Percentiles rank a stretch among this genome's conserved stretches.
Evolutionary conservation across 2,888 invertebrate species (phyloP).

Genomic region (Leucoma salicis): DNA sequence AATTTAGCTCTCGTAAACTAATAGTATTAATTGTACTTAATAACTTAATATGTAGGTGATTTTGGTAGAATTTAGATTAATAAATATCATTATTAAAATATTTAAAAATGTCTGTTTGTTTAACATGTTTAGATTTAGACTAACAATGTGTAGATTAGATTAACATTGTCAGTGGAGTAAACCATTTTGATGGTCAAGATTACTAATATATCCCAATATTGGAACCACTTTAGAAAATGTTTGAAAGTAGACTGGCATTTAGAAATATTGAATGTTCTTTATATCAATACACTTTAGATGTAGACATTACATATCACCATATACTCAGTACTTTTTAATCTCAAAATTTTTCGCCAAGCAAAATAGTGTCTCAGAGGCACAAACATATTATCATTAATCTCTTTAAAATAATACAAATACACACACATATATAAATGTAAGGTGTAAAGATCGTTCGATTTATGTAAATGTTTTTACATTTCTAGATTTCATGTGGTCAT

Average conservation of each 20-base stretch:
- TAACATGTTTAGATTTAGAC: slow-evolving; percentile 81
- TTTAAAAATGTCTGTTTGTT: slow-evolving; percentile 79
- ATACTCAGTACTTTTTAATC: slow-evolving; percentile 53
- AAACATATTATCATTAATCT: slow-evolving; percentile 44
- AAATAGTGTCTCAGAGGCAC: slow-evolving; percentile 80
- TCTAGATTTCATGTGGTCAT: slow-evolving; percentile 99
- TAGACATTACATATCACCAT: slow-evolving; percentile 48
- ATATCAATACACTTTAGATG: slow-evolving; percentile 53
- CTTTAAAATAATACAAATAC: slow-evolving; percentile 44
- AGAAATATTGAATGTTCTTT: slow-evolving; percentile 59
- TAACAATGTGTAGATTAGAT: slow-evolving; percentile 80
- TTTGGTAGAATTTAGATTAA: slow-evolving; percentile 75
- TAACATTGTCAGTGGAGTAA: slow-evolving; percentile 62
- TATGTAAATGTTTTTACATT: slow-evolving; percentile 84
- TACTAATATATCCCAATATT: slow-evolving; percentile 73
- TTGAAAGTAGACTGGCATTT: slow-evolving; percentile 60
- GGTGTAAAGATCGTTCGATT: slow-evolving; percentile 78
- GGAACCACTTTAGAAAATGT: slow-evolving; percentile 57
- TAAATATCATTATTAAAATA: slow-evolving; percentile 79
- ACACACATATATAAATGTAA: slow-evolving; percentile 58
- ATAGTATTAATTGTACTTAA: slow-evolving; percentile 75
- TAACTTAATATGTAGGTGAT: slow-evolving; percentile 70
- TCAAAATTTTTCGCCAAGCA: slow-evolving; percentile 74
- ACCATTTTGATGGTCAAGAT: slow-evolving; percentile 49
- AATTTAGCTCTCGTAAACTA: slow-evolving; percentile 69